phyloP scores from a whole-genome alignment of 2,888 invertebrate genomes.

The Noctua janthina region DNA sequence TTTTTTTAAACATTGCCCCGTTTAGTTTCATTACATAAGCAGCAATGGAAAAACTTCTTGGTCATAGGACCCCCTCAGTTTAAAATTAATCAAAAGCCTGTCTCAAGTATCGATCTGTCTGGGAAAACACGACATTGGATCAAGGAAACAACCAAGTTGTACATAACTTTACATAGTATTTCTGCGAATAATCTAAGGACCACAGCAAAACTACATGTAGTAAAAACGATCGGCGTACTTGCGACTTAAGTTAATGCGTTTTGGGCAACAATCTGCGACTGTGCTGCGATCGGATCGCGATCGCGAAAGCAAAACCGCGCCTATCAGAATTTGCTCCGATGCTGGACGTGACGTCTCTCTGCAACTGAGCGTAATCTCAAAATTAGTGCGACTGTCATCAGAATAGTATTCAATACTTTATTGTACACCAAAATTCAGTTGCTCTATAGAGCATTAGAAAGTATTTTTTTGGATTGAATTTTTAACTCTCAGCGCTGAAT shows the following conservation, averaged over 20 bases:
- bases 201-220: neutral
- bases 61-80: neutral
- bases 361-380: neutral
- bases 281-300: too few species aligned
- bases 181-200: neutral
- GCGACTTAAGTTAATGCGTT: neutral
- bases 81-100: neutral
- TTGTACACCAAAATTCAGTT: neutral
- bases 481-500: neutral
- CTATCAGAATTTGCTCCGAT: neutral
- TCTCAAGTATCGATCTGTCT: neutral
- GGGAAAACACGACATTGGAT: neutral
- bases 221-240: neutral
- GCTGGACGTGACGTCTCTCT: neutral
- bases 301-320: neutral
- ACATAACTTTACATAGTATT: neutral
- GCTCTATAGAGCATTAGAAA: neutral
- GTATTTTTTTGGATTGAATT: neutral
- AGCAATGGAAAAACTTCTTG: neutral
- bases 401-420: neutral
- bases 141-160: conserved; percentile 9
- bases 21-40: neutral
- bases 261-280: neutral
- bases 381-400: neutral
- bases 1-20: neutral